These are phyloP conservation scores for Rynchops niger DNA, from an alignment of 2,113 vertebrate genomes.

Conservation along the genomic window DNA sequence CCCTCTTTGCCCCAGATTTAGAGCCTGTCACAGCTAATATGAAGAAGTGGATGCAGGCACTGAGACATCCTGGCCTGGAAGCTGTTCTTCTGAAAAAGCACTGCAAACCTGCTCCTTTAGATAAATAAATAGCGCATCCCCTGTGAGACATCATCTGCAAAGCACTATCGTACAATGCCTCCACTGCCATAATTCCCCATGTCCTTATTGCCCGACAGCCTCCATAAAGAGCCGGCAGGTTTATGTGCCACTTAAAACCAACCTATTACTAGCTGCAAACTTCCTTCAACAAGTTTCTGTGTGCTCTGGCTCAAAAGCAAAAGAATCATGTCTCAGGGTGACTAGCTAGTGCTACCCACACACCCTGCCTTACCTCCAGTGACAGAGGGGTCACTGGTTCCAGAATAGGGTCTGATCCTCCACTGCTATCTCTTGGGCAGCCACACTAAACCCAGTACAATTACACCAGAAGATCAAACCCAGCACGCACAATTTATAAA, in stretches of 20 bases:
- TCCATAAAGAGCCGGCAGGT: conserved; percentile 52
- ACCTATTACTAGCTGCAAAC: background rate
- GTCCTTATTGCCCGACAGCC: conserved; percentile 66
- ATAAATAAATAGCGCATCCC: conserved; percentile 45
- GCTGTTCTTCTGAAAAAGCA: conserved; percentile 16
- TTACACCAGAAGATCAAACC: background rate
- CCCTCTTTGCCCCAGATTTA: conserved; percentile 37
- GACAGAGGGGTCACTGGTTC: background rate
- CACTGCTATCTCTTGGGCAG: background rate
- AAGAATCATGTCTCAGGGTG: background rate
- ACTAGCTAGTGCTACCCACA: background rate
- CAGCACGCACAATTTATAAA: background rate
- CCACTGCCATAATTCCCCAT: conserved; percentile 21
- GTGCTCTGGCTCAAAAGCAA: background rate
- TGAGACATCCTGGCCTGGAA: background rate
- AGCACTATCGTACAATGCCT: background rate
- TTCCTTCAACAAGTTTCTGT: background rate
- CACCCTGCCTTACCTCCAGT: no score
- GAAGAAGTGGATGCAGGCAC: background rate
- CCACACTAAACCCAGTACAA: background rate
- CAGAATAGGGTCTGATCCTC: background rate
- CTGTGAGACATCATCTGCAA: conserved; percentile 6
- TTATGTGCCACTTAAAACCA: conserved; percentile 52
- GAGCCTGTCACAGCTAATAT: conserved; percentile 10
- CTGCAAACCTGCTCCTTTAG: conserved; percentile 30